Conservation (phyloP, 37 sponge, comb jelly and placozoan genomes). For the Oopsacas minuta region DNA sequence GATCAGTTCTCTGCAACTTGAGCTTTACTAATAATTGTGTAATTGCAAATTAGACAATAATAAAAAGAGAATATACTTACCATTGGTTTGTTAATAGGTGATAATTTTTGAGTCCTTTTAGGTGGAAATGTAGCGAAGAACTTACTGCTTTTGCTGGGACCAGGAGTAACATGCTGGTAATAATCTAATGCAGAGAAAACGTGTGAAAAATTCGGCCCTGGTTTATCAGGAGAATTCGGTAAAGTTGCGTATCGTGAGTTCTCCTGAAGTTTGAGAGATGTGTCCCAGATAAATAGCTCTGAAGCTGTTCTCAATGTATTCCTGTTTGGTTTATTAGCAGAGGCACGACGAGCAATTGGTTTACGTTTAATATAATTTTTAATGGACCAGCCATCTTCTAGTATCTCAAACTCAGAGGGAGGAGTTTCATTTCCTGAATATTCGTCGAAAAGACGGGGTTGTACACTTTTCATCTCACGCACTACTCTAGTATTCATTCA, state of each 20-base stretch:
- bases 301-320: background rate
- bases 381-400: background rate
- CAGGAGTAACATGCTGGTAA: background rate
- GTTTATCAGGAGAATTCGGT: background rate
- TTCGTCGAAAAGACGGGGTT: slow-evolving; percentile 9
- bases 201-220: background rate
- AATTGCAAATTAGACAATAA: too few species aligned
- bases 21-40: too few species aligned
- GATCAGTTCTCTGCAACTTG: too few species aligned
- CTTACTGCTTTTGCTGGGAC: background rate
- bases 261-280: background rate
- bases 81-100: background rate
- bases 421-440: background rate
- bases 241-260: background rate
- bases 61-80: background rate
- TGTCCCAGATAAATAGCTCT: background rate
- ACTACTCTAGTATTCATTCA: background rate
- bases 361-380: background rate
- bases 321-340: background rate
- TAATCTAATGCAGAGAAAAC: background rate
- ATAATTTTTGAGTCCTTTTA: background rate
- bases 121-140: background rate
- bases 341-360: background rate
- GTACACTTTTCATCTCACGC: background rate
- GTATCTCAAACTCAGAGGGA: background rate